phyloP scores from a whole-genome alignment of 1,140 invertebrate genomes.

The Drosophila nigrodunni region DNA sequence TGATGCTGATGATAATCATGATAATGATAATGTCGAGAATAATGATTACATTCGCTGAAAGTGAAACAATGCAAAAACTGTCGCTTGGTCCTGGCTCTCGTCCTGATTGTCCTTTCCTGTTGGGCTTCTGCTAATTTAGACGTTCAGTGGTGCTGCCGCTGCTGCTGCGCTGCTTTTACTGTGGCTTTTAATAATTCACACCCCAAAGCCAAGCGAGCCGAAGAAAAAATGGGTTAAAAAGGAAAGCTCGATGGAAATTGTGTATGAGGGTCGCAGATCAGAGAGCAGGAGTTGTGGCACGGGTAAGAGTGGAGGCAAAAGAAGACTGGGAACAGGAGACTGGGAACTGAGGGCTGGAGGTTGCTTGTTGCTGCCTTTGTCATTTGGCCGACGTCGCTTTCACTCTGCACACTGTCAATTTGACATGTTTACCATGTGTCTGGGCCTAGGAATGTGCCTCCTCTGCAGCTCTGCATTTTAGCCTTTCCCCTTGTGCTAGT shows the following conservation, averaged over 20 bases:
- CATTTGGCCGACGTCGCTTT: conserved; percentile 70
- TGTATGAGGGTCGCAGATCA: conserved; percentile 29
- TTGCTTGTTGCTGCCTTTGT: conserved; percentile 54
- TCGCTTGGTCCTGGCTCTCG: conserved; percentile 6
- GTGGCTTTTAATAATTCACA: conserved; percentile 82
- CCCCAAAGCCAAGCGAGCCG: conserved; percentile 57
- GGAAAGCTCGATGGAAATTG: conserved; percentile 29
- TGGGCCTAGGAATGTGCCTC: conserved; percentile 45
- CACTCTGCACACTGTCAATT: conserved; percentile 80
- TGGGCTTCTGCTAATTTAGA: conserved; percentile 70
- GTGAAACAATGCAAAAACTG: conserved; percentile 65
- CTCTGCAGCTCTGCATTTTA: background rate
- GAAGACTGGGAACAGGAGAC: conserved; percentile 9
- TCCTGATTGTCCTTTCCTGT: conserved; percentile 32
- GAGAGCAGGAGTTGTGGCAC: background rate
- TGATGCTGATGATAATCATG: conserved; percentile 53
- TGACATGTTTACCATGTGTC: conserved; percentile 83
- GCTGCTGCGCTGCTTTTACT: conserved; percentile 39
- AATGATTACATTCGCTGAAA: conserved; percentile 73
- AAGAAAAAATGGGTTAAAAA: conserved; percentile 72
- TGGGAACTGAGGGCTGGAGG: conserved; percentile 11
- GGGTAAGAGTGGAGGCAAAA: background rate
- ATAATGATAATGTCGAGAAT: conserved; percentile 45
- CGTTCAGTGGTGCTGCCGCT: conserved; percentile 50
- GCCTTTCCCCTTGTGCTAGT: conserved; percentile 10